Conservation (phyloP, 2,113 vertebrate species). For the Oryzias woworae region DNA sequence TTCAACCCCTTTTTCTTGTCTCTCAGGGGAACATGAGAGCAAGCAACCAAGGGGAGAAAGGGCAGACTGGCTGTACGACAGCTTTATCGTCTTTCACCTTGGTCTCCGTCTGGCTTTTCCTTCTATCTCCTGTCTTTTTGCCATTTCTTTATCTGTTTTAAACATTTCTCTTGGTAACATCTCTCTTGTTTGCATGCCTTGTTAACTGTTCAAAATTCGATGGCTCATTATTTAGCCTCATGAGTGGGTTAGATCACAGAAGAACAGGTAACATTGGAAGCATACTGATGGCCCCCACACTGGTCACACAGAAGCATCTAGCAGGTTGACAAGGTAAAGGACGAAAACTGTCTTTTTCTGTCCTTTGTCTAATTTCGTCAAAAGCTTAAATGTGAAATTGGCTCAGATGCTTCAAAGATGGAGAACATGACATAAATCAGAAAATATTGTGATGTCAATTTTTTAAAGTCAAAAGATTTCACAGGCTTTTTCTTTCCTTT, state of each 20-base stretch:
- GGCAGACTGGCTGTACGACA: constrained; percentile 21
- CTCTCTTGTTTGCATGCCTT: constrained; percentile 10
- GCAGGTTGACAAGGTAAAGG: constrained; percentile 39
- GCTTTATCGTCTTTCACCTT: constrained; percentile 59
- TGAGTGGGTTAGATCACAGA: constrained; percentile 43
- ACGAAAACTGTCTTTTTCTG: constrained; percentile 29
- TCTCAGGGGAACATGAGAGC: constrained; percentile 42
- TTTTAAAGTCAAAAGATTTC: constrained; percentile 15
- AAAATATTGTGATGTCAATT: not conserved
- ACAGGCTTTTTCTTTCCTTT: constrained; percentile 4
- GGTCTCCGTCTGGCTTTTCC: constrained; percentile 26
- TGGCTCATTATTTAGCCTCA: constrained; percentile 43
- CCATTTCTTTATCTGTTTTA: not conserved
- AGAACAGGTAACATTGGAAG: constrained; percentile 39
- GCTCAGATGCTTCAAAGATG: constrained; percentile 46
- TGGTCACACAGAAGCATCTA: constrained; percentile 32
- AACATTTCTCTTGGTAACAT: constrained; percentile 17
- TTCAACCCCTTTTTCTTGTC: constrained; percentile 22
- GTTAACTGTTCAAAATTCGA: constrained; percentile 32
- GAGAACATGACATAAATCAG: constrained; percentile 10
- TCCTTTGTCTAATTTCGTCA: constrained; percentile 27
- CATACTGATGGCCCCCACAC: constrained; percentile 53
- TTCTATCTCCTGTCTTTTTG: not conserved
- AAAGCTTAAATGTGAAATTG: constrained; percentile 54
- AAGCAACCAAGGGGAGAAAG: constrained; percentile 33